A percentile compares a stretch with the other conserved stretches of the same genome.
These are phyloP conservation scores for Emys orbicularis DNA, from an alignment of 2,797 vertebrate genomes.

Conservation along the genomic window DNA sequence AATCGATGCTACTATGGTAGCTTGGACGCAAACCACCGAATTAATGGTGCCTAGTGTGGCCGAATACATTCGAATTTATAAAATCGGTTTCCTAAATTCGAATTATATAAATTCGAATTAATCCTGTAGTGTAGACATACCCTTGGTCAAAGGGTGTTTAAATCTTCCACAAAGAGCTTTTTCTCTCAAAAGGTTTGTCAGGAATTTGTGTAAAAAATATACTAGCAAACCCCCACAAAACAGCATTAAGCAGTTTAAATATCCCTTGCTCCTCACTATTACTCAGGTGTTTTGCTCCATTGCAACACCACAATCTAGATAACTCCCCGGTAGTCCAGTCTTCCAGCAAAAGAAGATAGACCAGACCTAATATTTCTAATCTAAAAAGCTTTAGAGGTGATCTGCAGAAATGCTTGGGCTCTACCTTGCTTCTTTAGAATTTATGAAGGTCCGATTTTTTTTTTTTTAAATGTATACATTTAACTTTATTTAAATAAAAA, in stretches of 20 bases:
- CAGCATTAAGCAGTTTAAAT: not conserved
- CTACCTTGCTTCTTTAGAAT: not conserved
- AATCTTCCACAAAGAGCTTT: not conserved
- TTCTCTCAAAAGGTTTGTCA: not conserved
- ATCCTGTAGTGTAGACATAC: too few relatives aligned
- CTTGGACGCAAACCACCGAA: too few relatives aligned
- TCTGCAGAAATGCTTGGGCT: not conserved
- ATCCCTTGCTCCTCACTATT: fast-evolving
- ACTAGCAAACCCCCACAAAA: not conserved
- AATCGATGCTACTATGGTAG: too few relatives aligned
- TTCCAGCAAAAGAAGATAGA: not conserved
- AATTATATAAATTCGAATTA: too few relatives aligned
- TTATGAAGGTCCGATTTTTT: not conserved
- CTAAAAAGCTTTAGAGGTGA: not conserved
- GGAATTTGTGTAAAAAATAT: not conserved
- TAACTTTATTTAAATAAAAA: too few relatives aligned
- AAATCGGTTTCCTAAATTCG: too few relatives aligned
- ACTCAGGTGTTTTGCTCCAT: fast-evolving
- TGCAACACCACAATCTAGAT: not conserved
- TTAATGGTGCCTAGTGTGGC: too few relatives aligned
- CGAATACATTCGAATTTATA: too few relatives aligned
- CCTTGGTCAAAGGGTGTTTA: not conserved
- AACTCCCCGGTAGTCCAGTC: not conserved
- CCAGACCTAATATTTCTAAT: not conserved
- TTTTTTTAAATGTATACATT: not conserved